Percentiles rank a stretch among this genome's conserved stretches.
Evolutionary conservation across 2,113 vertebrate species (phyloP).

Genomic region (Oncorhynchus gorbuscha): DNA sequence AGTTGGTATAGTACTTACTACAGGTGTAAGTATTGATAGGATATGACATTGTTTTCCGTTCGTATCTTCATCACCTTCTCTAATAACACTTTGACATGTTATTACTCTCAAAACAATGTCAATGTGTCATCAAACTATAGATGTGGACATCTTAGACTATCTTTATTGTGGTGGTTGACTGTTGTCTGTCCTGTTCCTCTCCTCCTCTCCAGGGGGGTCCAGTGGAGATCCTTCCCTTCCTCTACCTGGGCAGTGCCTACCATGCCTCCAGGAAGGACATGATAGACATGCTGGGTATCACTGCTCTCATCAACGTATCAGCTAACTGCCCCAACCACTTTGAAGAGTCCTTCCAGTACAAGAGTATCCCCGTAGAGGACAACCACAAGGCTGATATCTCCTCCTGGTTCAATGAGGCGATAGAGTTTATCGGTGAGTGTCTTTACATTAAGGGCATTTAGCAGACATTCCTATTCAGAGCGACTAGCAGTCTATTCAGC

Average conservation of each 20-base stretch:
- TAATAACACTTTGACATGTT: no score
- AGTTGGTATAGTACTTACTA: no score
- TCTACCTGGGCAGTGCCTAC: constrained; percentile 96
- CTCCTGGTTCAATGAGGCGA: constrained; percentile 98
- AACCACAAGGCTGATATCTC: constrained; percentile 98
- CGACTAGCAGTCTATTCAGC: no score
- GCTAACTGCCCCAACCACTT: constrained; percentile 98
- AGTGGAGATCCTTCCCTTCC: constrained; percentile 95
- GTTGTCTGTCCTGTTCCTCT: neutral
- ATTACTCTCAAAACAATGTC: no score
- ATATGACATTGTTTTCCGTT: no score
- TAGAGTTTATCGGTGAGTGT: constrained; percentile 94
- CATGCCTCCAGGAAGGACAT: constrained; percentile 97
- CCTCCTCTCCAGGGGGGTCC: constrained; percentile 84
- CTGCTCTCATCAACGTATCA: constrained; percentile 94
- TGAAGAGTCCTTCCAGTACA: constrained; percentile 92
- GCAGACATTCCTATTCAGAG: no score
- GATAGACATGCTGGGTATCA: constrained; percentile 96
- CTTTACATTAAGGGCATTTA: neutral
- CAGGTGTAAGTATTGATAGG: no score
- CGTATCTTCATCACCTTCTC: no score
- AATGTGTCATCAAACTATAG: neutral
- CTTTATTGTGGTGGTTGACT: neutral
- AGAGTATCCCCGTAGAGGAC: constrained; percentile 97
- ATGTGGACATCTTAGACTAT: neutral